phyloP scores from a whole-genome alignment of 2,797 vertebrate species.

The Pelodytes ibericus region DNA sequence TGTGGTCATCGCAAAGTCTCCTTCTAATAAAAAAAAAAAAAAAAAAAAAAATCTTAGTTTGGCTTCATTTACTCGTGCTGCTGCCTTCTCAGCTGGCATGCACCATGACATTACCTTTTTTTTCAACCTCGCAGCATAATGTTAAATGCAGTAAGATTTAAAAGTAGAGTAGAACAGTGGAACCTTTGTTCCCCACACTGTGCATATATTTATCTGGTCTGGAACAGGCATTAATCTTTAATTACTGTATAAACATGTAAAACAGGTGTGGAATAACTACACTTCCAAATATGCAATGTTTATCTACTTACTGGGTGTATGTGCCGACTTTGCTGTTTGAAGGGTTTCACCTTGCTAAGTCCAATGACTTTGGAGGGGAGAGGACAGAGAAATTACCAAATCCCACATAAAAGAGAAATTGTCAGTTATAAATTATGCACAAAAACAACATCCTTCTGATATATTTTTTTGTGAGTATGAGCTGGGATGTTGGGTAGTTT shows the following conservation, averaged over 20 bases:
- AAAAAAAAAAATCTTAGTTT: neutral
- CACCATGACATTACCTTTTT: constrained; percentile 61
- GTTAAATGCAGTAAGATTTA: constrained; percentile 60
- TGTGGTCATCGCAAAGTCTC: neutral
- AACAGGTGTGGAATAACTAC: constrained; percentile 86
- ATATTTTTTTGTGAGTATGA: constrained; percentile 61
- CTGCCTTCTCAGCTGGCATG: constrained; percentile 18
- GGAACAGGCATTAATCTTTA: constrained; percentile 83
- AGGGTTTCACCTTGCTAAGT: constrained; percentile 64
- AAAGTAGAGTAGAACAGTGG: constrained; percentile 63
- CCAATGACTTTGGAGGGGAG: constrained; percentile 57
- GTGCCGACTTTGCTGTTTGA: constrained; percentile 60
- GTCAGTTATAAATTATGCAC: constrained; percentile 75
- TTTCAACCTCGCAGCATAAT: constrained; percentile 60
- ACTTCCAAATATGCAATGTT: constrained; percentile 68
- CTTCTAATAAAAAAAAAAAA: neutral
- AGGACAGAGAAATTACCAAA: constrained; percentile 66
- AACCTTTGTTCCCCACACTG: constrained; percentile 67
- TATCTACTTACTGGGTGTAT: constrained; percentile 60
- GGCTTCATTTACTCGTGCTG: constrained; percentile 58
- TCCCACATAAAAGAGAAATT: constrained; percentile 77
- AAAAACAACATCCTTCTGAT: constrained; percentile 71
- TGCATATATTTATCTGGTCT: constrained; percentile 75
- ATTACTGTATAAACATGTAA: constrained; percentile 86
- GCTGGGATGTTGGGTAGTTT: constrained; percentile 69